Percentiles rank a stretch among this genome's conserved stretches.
These are phyloP conservation scores for Pollicipes pollicipes DNA, from an alignment of 1,140 invertebrate genomes.

Conservation along the genomic window DNA sequence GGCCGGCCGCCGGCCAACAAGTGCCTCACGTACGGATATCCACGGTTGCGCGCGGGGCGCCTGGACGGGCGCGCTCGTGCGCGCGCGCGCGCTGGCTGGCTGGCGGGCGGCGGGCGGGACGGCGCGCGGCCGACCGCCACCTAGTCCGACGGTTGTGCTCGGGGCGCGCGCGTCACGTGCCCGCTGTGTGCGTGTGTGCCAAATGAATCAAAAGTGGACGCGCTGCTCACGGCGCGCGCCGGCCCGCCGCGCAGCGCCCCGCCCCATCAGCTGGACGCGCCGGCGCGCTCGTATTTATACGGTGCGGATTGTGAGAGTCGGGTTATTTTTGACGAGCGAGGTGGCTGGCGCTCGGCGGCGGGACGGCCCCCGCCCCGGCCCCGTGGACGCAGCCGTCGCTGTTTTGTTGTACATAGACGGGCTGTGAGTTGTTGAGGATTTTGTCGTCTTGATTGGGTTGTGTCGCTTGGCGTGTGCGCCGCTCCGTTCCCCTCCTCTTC, in stretches of 20 bases:
- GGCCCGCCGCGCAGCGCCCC: too few relatives aligned
- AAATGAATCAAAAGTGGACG: not conserved
- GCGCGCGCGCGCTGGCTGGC: too few relatives aligned
- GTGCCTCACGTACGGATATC: not conserved
- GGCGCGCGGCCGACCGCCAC: not conserved
- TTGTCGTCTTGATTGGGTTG: not conserved
- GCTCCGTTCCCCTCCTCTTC: not conserved
- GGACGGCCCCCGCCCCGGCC: too few relatives aligned
- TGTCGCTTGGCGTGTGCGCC: not conserved
- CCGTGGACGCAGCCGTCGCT: not conserved
- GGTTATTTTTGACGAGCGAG: not conserved
- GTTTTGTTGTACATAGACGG: not conserved
- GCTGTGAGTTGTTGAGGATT: not conserved
- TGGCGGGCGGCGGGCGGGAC: too few relatives aligned
- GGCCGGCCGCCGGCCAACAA: not conserved
- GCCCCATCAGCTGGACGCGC: too few relatives aligned
- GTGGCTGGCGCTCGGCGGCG: too few relatives aligned
- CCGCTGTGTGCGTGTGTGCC: not conserved
- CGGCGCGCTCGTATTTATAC: not conserved
- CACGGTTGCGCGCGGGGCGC: not conserved
- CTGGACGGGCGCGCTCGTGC: not conserved
- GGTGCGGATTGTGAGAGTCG: not conserved
- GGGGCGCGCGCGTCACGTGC: not conserved
- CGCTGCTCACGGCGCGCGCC: not conserved
- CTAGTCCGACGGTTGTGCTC: not conserved